phyloP scores from a whole-genome alignment of 1,140 invertebrate species.

The Tyrophagus putrescentiae region DNA sequence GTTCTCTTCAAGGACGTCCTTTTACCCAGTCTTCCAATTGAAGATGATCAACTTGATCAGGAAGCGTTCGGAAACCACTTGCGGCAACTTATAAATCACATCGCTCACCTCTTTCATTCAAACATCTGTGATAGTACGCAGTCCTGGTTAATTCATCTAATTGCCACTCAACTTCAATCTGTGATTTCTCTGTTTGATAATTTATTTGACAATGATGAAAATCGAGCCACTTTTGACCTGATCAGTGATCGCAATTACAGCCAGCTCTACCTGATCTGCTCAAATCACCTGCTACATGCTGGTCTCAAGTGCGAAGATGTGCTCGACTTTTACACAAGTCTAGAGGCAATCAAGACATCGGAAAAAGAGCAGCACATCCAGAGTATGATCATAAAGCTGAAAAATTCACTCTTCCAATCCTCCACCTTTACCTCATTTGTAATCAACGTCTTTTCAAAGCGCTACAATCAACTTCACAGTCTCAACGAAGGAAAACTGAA shows the following conservation, averaged over 20 bases:
- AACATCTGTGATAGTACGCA: neutral
- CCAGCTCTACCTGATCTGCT: neutral
- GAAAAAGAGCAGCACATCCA: neutral
- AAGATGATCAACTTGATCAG: neutral
- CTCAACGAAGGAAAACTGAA: neutral
- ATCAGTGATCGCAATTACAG: neutral
- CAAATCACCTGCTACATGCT: neutral
- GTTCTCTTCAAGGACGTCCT: neutral
- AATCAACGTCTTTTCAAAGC: neutral
- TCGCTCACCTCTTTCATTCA: neutral
- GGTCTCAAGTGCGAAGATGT: neutral
- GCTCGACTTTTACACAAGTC: neutral
- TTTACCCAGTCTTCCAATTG: neutral
- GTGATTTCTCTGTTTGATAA: no score
- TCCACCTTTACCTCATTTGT: neutral
- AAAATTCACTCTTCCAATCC: slow-evolving; percentile 10
- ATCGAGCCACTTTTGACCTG: neutral
- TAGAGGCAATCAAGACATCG: neutral
- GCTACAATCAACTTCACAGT: neutral
- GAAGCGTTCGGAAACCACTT: neutral
- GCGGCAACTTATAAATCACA: no score
- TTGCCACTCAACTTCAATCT: neutral
- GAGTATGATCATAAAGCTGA: neutral
- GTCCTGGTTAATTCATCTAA: neutral
- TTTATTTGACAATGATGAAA: neutral